phyloP scores from a whole-genome alignment of 2,797 vertebrate genomes.

The Phataginus tricuspis region DNA sequence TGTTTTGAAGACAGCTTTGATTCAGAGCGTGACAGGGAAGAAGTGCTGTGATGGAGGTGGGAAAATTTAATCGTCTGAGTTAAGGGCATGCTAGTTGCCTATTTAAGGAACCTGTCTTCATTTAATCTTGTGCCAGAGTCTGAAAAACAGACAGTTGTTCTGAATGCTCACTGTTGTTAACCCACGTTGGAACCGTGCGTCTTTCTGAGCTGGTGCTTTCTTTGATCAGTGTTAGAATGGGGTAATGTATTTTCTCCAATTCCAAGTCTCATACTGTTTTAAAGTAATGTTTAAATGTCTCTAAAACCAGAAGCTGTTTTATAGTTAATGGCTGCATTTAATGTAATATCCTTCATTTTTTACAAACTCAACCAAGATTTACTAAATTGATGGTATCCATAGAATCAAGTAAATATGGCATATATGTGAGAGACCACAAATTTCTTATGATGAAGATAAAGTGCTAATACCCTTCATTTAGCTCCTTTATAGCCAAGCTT shows the following conservation, averaged over 20 bases:
- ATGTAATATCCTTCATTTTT: neutral
- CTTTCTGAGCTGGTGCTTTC: neutral
- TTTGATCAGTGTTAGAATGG: neutral
- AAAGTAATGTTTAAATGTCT: neutral
- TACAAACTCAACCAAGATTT: neutral
- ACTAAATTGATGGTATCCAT: neutral
- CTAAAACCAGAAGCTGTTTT: slow-evolving; percentile 4
- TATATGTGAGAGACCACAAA: neutral
- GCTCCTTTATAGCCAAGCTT: neutral
- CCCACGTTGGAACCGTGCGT: neutral
- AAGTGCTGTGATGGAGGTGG: neutral
- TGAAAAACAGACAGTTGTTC: neutral
- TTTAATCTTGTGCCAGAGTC: neutral
- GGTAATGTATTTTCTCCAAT: neutral
- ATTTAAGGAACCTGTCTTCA: neutral
- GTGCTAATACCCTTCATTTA: neutral
- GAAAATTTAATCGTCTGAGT: neutral
- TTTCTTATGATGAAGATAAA: neutral
- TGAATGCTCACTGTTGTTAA: neutral
- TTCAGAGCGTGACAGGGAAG: neutral
- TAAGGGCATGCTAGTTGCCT: neutral
- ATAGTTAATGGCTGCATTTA: neutral
- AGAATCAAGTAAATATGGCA: neutral
- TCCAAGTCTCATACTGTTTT: neutral
- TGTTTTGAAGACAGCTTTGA: slow-evolving; percentile 5